Percentiles rank a stretch among this genome's conserved stretches.
phyloP scores from a whole-genome alignment of 2,797 vertebrate genomes.

The Argya squamiceps region DNA sequence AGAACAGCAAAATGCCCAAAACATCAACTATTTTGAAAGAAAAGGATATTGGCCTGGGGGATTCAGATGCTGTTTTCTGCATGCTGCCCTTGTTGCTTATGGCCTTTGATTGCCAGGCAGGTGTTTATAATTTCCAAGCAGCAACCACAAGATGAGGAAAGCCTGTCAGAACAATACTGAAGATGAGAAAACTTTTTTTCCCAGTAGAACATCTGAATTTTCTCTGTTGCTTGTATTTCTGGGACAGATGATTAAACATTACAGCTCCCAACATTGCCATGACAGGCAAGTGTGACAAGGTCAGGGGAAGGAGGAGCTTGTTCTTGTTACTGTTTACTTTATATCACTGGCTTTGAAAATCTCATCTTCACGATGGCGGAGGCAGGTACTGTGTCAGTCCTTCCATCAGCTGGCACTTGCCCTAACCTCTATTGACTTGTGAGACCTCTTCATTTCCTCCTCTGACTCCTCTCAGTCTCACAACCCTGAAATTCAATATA shows the following conservation, averaged over 20 bases:
- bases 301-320: not conserved
- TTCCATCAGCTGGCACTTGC: slow-evolving; percentile 5
- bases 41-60: rapidly evolving
- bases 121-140: not conserved
- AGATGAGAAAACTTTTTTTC: not conserved
- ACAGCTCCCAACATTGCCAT: not conserved
- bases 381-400: not conserved
- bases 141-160: not conserved
- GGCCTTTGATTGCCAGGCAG: not conserved
- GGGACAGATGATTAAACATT: not conserved
- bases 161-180: not conserved
- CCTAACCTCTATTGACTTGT: slow-evolving; percentile 12
- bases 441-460: slow-evolving; percentile 44
- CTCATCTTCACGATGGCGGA: not conserved
- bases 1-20: not conserved
- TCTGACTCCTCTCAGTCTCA: not conserved
- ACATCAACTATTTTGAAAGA: not conserved
- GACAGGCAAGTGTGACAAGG: not conserved
- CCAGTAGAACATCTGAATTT: not conserved
- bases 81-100: not conserved
- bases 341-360: not conserved
- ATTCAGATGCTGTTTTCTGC: not conserved
- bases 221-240: not conserved
- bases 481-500: slow-evolving; percentile 33
- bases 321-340: not conserved